Evolutionary conservation across 2,888 invertebrate species (phyloP).

Genomic region (Oligia latruncula): DNA sequence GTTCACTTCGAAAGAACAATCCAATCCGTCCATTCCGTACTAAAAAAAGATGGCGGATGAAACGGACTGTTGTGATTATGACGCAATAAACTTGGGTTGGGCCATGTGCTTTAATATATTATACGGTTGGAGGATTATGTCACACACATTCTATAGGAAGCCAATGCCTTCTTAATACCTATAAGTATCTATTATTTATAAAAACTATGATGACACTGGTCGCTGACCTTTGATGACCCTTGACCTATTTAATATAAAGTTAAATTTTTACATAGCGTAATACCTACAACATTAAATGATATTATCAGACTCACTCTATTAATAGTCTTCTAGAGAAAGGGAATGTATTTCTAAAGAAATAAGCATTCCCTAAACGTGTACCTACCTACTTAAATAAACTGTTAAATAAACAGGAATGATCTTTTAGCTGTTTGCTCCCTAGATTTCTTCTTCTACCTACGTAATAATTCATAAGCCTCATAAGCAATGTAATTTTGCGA

Average conservation of each 20-base stretch:
- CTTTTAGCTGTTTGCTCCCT: not conserved
- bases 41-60: constrained; percentile 27
- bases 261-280: not conserved
- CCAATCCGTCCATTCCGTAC: not conserved
- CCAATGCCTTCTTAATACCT: not conserved
- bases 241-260: constrained; percentile 12
- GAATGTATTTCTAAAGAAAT: not conserved
- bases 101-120: not conserved
- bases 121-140: not conserved
- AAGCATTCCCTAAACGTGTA: not conserved
- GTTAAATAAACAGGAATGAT: not conserved
- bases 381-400: too few relatives aligned
- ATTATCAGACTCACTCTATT: not conserved
- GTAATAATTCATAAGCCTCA: not conserved
- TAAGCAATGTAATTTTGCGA: not conserved
- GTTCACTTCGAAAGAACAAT: not conserved
- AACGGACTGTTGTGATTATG: not conserved
- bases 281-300: not conserved
- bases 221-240: constrained; percentile 18
- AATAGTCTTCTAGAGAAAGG: not conserved
- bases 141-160: not conserved
- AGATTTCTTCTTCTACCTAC: not conserved
- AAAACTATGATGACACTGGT: not conserved
- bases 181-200: not conserved
- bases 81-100: constrained; percentile 14